phyloP scores from a whole-genome alignment of 2,888 invertebrate genomes.

The Cyclophora punctaria region DNA sequence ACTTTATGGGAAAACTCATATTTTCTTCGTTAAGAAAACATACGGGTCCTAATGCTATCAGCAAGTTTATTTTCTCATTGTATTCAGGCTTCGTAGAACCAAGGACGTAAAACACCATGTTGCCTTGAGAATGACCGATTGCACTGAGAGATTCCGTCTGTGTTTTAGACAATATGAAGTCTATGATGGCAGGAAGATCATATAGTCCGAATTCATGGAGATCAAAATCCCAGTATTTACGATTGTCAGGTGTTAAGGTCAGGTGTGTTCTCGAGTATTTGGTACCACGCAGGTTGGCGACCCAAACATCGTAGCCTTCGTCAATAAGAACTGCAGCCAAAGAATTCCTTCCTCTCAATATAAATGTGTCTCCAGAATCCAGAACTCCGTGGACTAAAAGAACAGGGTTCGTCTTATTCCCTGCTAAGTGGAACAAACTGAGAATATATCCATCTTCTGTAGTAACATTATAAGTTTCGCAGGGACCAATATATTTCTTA shows the following conservation, averaged over 20 bases:
- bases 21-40: constrained; percentile 43
- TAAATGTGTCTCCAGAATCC: constrained; percentile 32
- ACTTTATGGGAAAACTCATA: constrained; percentile 4
- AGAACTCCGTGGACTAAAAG: constrained; percentile 36
- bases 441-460: constrained; percentile 39
- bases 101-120: constrained; percentile 69
- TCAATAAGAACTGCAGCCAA: constrained; percentile 44
- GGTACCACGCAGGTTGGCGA: constrained; percentile 70
- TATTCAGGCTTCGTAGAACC: constrained; percentile 66
- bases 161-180: constrained; percentile 46
- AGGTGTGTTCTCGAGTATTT: constrained; percentile 71
- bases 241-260: constrained; percentile 36
- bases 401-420: constrained; percentile 22
- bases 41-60: constrained; percentile 72
- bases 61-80: constrained; percentile 67
- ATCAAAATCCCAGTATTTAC: constrained; percentile 69
- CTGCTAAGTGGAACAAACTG: constrained; percentile 26
- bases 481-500: constrained; percentile 16
- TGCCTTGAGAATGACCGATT: constrained; percentile 81
- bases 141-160: constrained; percentile 70
- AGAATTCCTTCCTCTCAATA: constrained; percentile 30
- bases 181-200: constrained; percentile 79
- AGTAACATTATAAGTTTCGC: constrained; percentile 23
- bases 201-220: constrained; percentile 80
- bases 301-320: constrained; percentile 62